Evolutionary conservation across 2,797 vertebrate genomes (phyloP).

Genomic region (Thalassophryne amazonica): DNA sequence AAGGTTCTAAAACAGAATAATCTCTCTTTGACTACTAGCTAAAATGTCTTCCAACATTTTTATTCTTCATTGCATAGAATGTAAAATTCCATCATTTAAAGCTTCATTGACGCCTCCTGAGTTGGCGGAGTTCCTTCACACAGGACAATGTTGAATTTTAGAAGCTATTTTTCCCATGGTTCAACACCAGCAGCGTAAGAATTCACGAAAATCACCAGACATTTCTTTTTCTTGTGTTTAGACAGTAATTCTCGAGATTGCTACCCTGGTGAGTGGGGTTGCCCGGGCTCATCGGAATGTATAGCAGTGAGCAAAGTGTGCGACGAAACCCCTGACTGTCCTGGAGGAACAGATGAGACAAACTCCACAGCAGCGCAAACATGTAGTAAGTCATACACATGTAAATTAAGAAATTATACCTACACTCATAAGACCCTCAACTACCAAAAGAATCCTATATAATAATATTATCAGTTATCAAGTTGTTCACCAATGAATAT

Average conservation of each 20-base stretch:
- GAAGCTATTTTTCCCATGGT: no score
- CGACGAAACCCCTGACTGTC: slow-evolving; percentile 69
- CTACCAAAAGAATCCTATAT: not conserved
- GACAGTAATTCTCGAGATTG: slow-evolving; percentile 72
- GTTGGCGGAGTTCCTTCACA: no score
- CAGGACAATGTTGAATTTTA: no score
- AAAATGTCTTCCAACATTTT: no score
- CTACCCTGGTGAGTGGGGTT: slow-evolving; percentile 80
- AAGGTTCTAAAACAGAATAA: no score
- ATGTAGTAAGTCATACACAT: slow-evolving; percentile 58
- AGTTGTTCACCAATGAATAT: no score
- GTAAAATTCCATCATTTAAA: no score
- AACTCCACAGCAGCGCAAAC: slow-evolving; percentile 65
- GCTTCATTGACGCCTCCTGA: no score
- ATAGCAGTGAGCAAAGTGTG: slow-evolving; percentile 72
- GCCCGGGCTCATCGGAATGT: slow-evolving; percentile 66
- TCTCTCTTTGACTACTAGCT: no score
- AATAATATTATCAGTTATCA: not conserved
- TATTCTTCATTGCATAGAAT: no score
- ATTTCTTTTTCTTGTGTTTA: slow-evolving; percentile 18
- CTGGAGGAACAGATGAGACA: slow-evolving; percentile 72
- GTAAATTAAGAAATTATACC: not conserved
- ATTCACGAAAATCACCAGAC: not conserved
- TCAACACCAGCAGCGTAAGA: no score
- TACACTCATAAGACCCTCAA: not conserved